Evolutionary conservation across 2,113 vertebrate genomes (phyloP).

Genomic region (Turnix velox): DNA sequence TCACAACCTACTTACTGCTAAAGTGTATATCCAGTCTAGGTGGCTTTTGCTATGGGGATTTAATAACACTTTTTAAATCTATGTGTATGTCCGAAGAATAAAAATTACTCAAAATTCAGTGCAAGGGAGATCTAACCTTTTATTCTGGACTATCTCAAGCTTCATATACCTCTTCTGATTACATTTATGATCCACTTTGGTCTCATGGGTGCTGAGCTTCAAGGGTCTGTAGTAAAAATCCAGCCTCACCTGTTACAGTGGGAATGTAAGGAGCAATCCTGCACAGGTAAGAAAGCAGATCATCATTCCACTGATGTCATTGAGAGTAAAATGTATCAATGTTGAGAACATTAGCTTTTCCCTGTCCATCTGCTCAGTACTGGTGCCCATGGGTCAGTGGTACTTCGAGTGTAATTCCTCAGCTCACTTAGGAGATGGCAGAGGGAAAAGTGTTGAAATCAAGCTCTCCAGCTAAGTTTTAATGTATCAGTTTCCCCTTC

Average conservation of each 20-base stretch:
- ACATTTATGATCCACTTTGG: background rate
- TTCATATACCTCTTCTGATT: background rate
- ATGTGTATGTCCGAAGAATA: background rate
- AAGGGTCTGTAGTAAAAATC: background rate
- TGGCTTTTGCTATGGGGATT: background rate
- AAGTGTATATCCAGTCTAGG: rapidly evolving
- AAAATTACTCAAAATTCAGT: background rate
- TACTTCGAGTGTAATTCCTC: background rate
- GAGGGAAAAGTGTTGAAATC: background rate
- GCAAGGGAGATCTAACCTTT: background rate
- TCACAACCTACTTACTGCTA: background rate
- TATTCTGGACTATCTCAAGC: background rate
- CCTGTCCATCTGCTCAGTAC: background rate
- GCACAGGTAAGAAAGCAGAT: background rate
- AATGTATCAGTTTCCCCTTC: background rate
- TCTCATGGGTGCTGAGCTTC: background rate
- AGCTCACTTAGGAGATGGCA: background rate
- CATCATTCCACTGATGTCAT: too few species aligned
- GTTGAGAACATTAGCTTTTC: background rate
- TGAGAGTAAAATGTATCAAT: background rate
- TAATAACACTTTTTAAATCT: background rate
- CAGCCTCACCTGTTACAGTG: background rate
- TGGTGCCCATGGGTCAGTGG: rapidly evolving
- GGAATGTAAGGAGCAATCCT: background rate
- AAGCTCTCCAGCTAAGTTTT: background rate